These are phyloP conservation scores for Orthosia gracilis DNA, from an alignment of 2,888 invertebrate species.

Conservation along the genomic window DNA sequence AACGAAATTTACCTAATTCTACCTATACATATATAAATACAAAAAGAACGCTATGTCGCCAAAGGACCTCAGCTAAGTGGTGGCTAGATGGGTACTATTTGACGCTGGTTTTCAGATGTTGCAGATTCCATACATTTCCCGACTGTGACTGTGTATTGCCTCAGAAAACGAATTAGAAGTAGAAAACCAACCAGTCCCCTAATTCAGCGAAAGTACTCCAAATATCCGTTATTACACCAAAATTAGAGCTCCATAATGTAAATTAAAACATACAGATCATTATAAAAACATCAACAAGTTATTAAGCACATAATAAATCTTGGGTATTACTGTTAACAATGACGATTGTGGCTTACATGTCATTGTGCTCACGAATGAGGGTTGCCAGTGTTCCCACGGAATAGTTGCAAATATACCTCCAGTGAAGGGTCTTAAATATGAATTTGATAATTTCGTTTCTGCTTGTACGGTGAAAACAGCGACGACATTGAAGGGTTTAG, in stretches of 20 bases:
- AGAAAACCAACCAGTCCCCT: not conserved
- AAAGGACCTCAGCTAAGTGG: too few species aligned
- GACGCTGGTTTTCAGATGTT: too few species aligned
- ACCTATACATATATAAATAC: too few species aligned
- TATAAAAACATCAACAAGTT: constrained; percentile 57
- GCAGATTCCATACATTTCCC: too few species aligned
- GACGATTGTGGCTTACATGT: constrained; percentile 52
- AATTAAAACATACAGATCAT: constrained; percentile 42
- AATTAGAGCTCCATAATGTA: constrained; percentile 39
- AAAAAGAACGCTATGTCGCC: too few species aligned
- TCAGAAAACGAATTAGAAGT: not conserved
- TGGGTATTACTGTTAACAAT: constrained; percentile 45
- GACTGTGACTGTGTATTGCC: too few species aligned
- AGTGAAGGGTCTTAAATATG: constrained; percentile 49
- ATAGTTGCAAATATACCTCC: constrained; percentile 36
- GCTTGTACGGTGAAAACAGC: constrained; percentile 46
- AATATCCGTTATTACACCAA: constrained; percentile 25
- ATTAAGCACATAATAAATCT: constrained; percentile 57
- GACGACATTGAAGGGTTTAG: constrained; percentile 17
- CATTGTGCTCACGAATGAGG: constrained; percentile 22
- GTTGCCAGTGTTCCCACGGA: constrained; percentile 55
- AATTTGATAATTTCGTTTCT: constrained; percentile 42
- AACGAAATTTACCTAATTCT: not conserved
- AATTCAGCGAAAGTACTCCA: constrained; percentile 7
- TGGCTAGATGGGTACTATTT: too few species aligned